Evolutionary conservation across 2,888 invertebrate species (phyloP).

Genomic region (Linyphia triangularis): DNA sequence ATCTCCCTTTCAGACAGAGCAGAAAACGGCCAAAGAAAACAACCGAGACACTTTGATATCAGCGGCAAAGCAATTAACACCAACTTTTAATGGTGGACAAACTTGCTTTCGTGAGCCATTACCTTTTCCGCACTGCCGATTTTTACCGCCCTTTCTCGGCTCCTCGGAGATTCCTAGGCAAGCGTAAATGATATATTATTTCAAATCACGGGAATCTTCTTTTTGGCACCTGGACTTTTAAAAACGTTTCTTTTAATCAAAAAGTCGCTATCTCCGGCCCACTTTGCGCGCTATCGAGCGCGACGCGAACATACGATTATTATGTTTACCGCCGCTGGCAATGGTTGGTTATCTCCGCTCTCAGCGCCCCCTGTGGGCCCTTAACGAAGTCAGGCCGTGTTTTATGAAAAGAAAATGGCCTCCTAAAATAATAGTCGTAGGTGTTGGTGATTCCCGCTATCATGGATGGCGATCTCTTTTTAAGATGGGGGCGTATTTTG

Average conservation of each 20-base stretch:
- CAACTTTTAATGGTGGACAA: constrained; percentile 54
- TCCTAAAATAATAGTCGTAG: constrained; percentile 46
- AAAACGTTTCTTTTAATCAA: constrained; percentile 57
- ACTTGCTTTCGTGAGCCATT: constrained; percentile 64
- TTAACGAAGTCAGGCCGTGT: constrained; percentile 52
- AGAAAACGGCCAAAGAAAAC: constrained; percentile 27
- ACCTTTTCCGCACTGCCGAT: constrained; percentile 64
- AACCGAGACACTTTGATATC: constrained; percentile 47
- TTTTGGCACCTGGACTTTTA: constrained; percentile 45
- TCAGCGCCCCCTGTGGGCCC: constrained; percentile 57
- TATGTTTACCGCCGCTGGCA: constrained; percentile 67
- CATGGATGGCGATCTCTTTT: constrained; percentile 17
- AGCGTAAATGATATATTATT: constrained; percentile 69
- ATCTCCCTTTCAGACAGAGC: constrained; percentile 19
- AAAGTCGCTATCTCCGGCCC: constrained; percentile 55
- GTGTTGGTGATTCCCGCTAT: constrained; percentile 36
- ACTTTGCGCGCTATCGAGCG: constrained; percentile 38
- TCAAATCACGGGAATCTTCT: constrained; percentile 38
- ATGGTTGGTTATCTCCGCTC: constrained; percentile 58
- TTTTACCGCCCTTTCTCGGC: constrained; percentile 41
- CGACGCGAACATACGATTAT: constrained; percentile 40
- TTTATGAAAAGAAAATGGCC: constrained; percentile 58
- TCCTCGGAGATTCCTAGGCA: constrained; percentile 36
- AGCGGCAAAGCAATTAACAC: constrained; percentile 61
- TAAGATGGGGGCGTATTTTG: background rate